These are phyloP conservation scores for Papilio protenor DNA, from an alignment of 2,888 invertebrate species.

Conservation along the genomic window DNA sequence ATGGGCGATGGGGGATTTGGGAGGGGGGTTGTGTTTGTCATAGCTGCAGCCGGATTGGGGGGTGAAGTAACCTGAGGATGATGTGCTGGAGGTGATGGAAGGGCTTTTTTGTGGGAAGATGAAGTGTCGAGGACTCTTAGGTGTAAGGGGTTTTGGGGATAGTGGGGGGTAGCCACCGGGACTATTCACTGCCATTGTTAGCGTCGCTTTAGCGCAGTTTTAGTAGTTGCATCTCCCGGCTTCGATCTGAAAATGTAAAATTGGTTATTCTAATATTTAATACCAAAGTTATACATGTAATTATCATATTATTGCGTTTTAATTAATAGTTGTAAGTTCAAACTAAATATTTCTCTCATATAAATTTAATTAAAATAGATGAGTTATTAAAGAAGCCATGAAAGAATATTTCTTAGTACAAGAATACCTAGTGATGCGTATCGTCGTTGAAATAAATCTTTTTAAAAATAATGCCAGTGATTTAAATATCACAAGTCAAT, in stretches of 20 bases:
- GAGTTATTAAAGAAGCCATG: neutral
- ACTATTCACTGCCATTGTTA: slow-evolving; percentile 84
- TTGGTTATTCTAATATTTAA: slow-evolving; percentile 19
- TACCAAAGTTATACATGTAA: neutral
- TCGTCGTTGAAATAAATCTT: neutral
- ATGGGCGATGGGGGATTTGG: slow-evolving; percentile 81
- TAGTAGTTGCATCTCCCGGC: slow-evolving; percentile 60
- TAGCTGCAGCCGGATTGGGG: slow-evolving; percentile 82
- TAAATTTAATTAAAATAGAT: neutral
- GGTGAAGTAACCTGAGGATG: slow-evolving; percentile 83
- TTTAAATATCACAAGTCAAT: slow-evolving; percentile 6
- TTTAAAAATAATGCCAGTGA: neutral
- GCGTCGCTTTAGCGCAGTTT: slow-evolving; percentile 57
- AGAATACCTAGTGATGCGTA: neutral
- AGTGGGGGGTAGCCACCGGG: slow-evolving; percentile 83
- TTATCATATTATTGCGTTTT: neutral
- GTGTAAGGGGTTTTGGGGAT: slow-evolving; percentile 83
- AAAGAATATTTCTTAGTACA: neutral
- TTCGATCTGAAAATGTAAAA: slow-evolving; percentile 67
- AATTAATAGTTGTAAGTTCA: neutral
- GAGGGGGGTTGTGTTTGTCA: slow-evolving; percentile 75
- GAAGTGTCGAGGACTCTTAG: slow-evolving; percentile 84
- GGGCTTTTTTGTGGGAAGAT: slow-evolving; percentile 83
- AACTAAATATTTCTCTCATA: neutral
- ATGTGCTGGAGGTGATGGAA: slow-evolving; percentile 80